These are phyloP conservation scores for Cladorhizidae sp. DNA, from an alignment of 37 sponge, comb jelly and placozoan species.

Conservation along the genomic window DNA sequence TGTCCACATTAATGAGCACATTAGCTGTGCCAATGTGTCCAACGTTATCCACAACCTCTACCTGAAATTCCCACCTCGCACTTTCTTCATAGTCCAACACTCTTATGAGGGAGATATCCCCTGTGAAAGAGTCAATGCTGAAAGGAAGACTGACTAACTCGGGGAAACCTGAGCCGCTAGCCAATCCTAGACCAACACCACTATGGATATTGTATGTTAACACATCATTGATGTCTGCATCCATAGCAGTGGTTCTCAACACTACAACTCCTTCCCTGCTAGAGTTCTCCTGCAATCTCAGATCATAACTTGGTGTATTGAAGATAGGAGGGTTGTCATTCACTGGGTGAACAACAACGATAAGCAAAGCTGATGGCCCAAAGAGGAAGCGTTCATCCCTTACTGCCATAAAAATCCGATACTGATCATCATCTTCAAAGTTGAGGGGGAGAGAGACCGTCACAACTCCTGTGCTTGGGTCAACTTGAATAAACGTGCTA, in stretches of 20 bases:
- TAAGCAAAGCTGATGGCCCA: conserved; percentile 30
- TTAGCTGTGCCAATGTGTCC: conserved; percentile 16
- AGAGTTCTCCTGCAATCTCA: conserved; percentile 34
- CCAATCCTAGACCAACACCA: neutral
- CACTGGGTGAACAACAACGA: conserved; percentile 10
- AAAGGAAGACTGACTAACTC: conserved; percentile 26
- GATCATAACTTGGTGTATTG: neutral
- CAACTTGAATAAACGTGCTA: conserved; percentile 24
- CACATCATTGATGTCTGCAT: conserved; percentile 20
- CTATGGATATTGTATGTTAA: conserved; percentile 14
- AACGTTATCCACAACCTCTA: conserved; percentile 42
- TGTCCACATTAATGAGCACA: conserved; percentile 40
- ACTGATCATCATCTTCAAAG: neutral
- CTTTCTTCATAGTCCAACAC: conserved; percentile 45
- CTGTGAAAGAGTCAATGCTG: conserved; percentile 41
- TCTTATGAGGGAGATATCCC: conserved; percentile 49
- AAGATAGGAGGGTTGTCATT: conserved; percentile 70
- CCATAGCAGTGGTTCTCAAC: conserved; percentile 19
- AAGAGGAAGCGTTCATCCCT: conserved; percentile 11
- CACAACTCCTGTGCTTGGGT: conserved; percentile 58
- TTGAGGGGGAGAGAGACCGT: conserved; percentile 36
- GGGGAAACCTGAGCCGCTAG: neutral
- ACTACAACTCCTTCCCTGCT: conserved; percentile 43
- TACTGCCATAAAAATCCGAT: conserved; percentile 15
- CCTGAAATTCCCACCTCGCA: conserved; percentile 33